Evolutionary conservation across 2,888 invertebrate genomes (phyloP).

Genomic region (Rhamphomyia laevipes): DNA sequence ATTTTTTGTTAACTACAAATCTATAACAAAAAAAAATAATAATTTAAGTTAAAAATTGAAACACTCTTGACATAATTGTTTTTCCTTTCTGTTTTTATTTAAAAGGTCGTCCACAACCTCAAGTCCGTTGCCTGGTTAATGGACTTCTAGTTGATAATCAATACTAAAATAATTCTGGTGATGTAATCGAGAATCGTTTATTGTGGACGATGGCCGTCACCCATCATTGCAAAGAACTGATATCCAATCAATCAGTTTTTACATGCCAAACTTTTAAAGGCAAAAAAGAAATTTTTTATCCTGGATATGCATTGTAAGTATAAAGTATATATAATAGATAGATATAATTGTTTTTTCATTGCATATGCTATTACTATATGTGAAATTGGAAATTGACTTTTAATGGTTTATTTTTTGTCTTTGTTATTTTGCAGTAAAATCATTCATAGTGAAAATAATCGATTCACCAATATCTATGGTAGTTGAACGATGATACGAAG

Average conservation of each 20-base stretch:
- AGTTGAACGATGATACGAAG: slow-evolving; percentile 72
- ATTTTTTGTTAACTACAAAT: no score
- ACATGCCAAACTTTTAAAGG: slow-evolving; percentile 77
- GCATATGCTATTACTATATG: no score
- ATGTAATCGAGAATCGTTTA: slow-evolving; percentile 74
- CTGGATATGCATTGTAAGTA: slow-evolving; percentile 72
- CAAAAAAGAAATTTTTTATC: slow-evolving; percentile 61
- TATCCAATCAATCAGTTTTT: slow-evolving; percentile 74
- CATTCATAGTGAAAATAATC: slow-evolving; percentile 66
- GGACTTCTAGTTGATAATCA: slow-evolving; percentile 69
- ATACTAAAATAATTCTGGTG: slow-evolving; percentile 72
- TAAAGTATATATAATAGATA: neutral
- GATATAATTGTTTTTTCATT: no score
- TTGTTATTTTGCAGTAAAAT: slow-evolving; percentile 51
- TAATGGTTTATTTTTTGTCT: neutral
- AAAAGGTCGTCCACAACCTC: slow-evolving; percentile 67
- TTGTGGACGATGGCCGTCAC: no score
- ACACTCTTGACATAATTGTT: no score
- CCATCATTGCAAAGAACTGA: slow-evolving; percentile 64
- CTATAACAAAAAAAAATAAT: neutral
- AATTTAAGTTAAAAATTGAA: no score
- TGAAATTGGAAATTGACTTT: neutral
- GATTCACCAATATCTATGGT: slow-evolving; percentile 58
- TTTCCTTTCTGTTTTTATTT: slow-evolving; percentile 9
- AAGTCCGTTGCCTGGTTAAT: slow-evolving; percentile 73